Percentiles rank a stretch among this genome's conserved stretches.
Evolutionary conservation across 2,888 invertebrate genomes (phyloP).

Genomic region (Cybosia mesomella): DNA sequence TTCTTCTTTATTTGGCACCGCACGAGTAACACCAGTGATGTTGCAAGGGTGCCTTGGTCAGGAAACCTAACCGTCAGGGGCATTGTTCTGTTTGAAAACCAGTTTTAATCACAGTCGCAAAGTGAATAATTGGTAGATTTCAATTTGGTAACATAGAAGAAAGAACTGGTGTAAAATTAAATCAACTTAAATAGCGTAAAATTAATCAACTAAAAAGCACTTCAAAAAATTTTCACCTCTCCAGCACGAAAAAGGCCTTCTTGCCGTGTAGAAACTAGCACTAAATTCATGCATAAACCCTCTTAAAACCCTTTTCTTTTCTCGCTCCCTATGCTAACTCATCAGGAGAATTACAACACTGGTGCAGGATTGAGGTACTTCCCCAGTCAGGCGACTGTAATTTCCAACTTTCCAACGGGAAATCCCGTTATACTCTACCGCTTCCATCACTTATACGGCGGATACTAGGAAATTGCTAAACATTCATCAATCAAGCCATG

Average conservation of each 20-base stretch:
- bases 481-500: not conserved
- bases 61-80: no score
- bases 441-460: not conserved
- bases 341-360: not conserved
- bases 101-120: no score
- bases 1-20: no score
- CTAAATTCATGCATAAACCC: no score
- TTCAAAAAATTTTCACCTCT: not conserved
- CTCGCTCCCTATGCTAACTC: not conserved
- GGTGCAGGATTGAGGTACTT: not conserved
- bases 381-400: not conserved
- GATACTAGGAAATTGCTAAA: not conserved
- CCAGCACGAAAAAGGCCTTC: not conserved
- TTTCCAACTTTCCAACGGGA: constrained; percentile 1
- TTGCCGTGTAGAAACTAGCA: not conserved
- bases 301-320: not conserved
- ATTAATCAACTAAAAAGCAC: no score
- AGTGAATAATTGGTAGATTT: not conserved
- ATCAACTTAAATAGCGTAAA: no score
- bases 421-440: not conserved
- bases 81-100: no score
- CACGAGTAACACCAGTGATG: no score
- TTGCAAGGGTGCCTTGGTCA: no score
- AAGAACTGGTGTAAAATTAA: no score
- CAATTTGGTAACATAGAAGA: no score